Conservation (phyloP, 2,888 invertebrate species). For the Melanargia galathea region DNA sequence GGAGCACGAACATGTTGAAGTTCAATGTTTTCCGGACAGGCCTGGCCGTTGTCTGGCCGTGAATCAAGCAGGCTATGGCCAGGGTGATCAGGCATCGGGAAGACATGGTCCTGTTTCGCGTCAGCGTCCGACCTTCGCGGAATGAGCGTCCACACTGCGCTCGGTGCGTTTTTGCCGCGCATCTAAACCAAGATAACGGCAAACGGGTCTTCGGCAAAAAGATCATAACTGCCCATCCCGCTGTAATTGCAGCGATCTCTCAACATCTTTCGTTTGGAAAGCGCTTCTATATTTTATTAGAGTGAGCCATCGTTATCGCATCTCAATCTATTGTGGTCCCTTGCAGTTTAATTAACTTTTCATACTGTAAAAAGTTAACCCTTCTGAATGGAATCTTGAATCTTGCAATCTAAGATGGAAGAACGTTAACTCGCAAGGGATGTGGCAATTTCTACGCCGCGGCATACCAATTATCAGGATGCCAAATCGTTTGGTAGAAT, state of each 20-base stretch:
- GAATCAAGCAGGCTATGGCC: conserved; percentile 53
- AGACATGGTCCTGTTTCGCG: conserved; percentile 49
- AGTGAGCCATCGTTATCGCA: conserved; percentile 62
- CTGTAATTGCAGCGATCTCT: conserved; percentile 73
- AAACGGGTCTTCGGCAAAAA: conserved; percentile 75
- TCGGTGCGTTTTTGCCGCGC: conserved; percentile 66
- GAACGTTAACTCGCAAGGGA: no score
- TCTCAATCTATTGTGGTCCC: conserved; percentile 46
- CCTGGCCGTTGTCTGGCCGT: conserved; percentile 53
- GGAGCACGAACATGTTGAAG: conserved; percentile 75
- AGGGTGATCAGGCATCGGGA: conserved; percentile 55
- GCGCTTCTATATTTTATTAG: conserved; percentile 72
- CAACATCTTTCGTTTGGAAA: conserved; percentile 80
- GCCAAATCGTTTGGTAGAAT: no score
- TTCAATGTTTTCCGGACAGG: conserved; percentile 72
- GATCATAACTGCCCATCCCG: conserved; percentile 73
- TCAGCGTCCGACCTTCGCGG: conserved; percentile 62
- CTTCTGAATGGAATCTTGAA: not conserved
- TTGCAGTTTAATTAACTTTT: conserved; percentile 22
- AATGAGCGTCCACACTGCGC: conserved; percentile 65
- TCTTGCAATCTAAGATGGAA: no score
- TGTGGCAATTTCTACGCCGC: no score
- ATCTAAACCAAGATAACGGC: conserved; percentile 69
- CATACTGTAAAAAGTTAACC: not conserved
- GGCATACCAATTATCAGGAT: no score